A percentile compares a stretch with the other conserved stretches of the same genome.
These are phyloP conservation scores for Heliangelus exortis DNA, from an alignment of 2,797 vertebrate species.

Conservation along the genomic window DNA sequence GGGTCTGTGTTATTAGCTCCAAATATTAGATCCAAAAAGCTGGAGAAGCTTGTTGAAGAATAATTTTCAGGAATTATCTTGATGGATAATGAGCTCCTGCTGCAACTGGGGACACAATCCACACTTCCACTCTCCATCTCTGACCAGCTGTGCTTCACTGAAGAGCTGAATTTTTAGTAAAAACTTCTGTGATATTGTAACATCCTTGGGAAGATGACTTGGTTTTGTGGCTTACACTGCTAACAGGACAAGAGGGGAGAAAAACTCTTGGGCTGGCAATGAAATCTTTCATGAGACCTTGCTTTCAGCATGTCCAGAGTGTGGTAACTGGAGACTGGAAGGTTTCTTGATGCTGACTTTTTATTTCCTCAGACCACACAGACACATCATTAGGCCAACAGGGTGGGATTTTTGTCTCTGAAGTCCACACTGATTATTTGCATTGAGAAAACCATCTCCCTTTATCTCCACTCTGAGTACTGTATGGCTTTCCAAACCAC, in stretches of 20 bases:
- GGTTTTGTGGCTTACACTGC: neutral
- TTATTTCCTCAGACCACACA: neutral
- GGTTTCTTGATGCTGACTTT: neutral
- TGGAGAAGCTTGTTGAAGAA: neutral
- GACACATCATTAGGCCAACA: neutral
- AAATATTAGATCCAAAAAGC: neutral
- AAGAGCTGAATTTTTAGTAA: neutral
- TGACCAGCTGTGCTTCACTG: neutral
- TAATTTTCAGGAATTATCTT: neutral
- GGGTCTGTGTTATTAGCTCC: neutral
- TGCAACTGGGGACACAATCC: neutral
- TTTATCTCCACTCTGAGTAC: neutral
- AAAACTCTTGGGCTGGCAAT: neutral
- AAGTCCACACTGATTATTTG: neutral
- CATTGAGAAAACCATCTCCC: neutral
- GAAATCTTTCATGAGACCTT: neutral
- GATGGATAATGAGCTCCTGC: neutral
- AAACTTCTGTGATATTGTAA: neutral
- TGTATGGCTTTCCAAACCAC: neutral
- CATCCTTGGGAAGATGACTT: neutral
- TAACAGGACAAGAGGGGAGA: neutral
- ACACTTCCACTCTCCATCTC: rapidly evolving
- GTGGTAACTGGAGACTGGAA: neutral
- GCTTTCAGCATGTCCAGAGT: neutral
- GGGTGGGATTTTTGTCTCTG: neutral